phyloP scores from a whole-genome alignment of 2,888 invertebrate genomes.

The Pardosa pseudoannulata region DNA sequence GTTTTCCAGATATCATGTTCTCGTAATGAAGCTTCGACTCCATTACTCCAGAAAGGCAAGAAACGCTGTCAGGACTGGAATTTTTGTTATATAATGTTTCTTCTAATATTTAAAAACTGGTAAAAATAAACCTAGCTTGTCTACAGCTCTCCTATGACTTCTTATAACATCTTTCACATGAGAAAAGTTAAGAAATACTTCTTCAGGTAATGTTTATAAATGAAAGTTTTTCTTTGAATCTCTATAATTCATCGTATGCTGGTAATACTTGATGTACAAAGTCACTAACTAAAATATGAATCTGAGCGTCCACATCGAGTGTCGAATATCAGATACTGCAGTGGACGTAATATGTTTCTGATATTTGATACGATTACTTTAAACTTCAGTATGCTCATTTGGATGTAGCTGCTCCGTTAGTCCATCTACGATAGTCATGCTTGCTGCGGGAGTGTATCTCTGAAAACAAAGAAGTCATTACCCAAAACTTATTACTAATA shows the following conservation, averaged over 20 bases:
- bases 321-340: not conserved
- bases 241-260: not conserved
- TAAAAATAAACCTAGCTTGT: conserved; percentile 16
- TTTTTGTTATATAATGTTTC: conserved; percentile 26
- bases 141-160: not conserved
- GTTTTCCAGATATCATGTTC: conserved; percentile 62
- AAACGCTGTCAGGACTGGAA: conserved; percentile 33
- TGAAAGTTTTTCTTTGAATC: not conserved
- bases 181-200: too few species aligned
- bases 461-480: conserved; percentile 25
- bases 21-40: conserved; percentile 7
- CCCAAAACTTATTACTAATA: too few species aligned
- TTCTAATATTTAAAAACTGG: not conserved
- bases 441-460: conserved; percentile 38
- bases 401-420: conserved; percentile 62
- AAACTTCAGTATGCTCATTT: conserved; percentile 49
- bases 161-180: too few species aligned
- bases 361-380: conserved; percentile 7
- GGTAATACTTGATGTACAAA: not conserved
- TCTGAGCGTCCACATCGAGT: not conserved
- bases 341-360: conserved; percentile 39
- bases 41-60: conserved; percentile 28
- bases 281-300: conserved; percentile 3
- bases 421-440: conserved; percentile 43
- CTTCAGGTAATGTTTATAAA: too few species aligned